Evolutionary conservation across 2,888 invertebrate genomes (phyloP), one percentile per base, ranked within the genome.

Genomic region (Phengaris arion): DNA sequence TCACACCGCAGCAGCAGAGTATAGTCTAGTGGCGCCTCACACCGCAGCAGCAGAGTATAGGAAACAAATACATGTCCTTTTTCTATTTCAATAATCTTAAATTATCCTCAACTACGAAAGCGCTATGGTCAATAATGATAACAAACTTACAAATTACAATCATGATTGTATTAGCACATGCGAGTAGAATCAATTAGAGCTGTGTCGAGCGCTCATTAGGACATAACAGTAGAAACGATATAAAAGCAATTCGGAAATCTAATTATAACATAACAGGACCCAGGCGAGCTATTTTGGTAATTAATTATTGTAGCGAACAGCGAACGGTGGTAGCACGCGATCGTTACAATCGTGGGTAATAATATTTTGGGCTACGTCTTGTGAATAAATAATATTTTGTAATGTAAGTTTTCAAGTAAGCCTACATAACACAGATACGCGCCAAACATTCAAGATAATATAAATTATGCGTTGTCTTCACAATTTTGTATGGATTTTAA

Each of bases 301-400:
- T 82, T 81, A 82, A 82, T 82, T 81, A 81, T 80, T 78, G 78
- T 80, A 78, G 80, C 79, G 79, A 79, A 78, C 79, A 68, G 77
- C 73, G 74, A 57, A 76, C 79, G 78, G 74, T 75, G 78, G 77
- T 76, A 78, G 77, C 79, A 77, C 69, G 69, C 69, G 69, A 57
- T 9, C 15, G 55, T 55, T 15, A 57, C 57, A 7, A 15, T 15
- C 57, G 15, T 8, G 15, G 3, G 15, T 57, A 57, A 15, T 8
- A 15, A 15, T 57, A 15, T 15, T 57, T 57, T 59, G 22, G 8
- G 3, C 22, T 59, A 8, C 9, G 10, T 22, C 22, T 59, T 59
- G 22, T 59, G 15, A 10, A 59, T 22, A 59, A 59, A 59, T 57
- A 57, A n/a, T 59, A 57, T 57, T 57, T 57, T 57, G n/a, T 12